phyloP scores from a whole-genome alignment of 2,888 invertebrate species.

The Smittia aterrima region DNA sequence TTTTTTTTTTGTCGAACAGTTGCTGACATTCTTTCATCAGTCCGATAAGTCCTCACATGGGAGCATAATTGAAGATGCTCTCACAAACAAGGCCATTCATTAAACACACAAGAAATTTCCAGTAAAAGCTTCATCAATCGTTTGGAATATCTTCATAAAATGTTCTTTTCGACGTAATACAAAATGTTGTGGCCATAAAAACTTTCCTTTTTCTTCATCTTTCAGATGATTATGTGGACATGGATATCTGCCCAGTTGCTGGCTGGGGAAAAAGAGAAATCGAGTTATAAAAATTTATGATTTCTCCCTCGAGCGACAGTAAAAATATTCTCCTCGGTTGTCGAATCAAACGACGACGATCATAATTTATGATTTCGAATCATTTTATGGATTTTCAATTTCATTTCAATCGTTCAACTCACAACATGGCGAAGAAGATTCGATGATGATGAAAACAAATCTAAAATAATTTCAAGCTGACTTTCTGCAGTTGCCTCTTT shows the following conservation, averaged over 20 bases:
- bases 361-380: constrained; percentile 35
- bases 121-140: neutral
- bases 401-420: neutral
- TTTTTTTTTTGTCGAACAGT: too few species aligned
- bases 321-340: neutral
- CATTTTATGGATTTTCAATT: constrained; percentile 36
- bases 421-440: neutral
- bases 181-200: too few species aligned
- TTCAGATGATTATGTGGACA: too few species aligned
- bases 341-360: neutral
- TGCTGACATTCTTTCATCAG: too few species aligned
- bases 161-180: neutral
- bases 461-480: too few species aligned
- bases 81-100: too few species aligned
- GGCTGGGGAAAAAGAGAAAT: constrained; percentile 7
- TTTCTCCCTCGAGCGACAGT: constrained; percentile 12
- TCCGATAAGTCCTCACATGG: too few species aligned
- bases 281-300: constrained; percentile 28
- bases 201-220: too few species aligned
- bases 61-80: too few species aligned
- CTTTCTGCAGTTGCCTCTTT: neutral
- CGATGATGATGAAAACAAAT: too few species aligned
- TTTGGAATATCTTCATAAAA: neutral
- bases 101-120: too few species aligned
- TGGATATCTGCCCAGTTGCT: too few species aligned